Base-by-base conservation (phyloP, 2,113 vertebrate species). In the Dasypus novemcinctus region DNA sequence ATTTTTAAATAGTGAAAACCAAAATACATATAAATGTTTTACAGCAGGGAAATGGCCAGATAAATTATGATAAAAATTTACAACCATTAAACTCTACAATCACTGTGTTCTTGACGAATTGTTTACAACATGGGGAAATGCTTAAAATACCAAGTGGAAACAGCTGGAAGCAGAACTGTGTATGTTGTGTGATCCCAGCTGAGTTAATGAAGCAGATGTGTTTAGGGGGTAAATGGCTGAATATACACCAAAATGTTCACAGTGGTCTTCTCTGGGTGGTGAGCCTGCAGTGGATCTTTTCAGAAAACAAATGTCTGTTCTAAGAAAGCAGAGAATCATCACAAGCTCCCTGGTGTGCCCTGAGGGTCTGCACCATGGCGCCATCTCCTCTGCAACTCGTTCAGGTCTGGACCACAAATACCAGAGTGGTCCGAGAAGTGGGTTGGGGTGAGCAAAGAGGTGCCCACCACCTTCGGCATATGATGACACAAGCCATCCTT, bases 1-100 rank as follows among this genome's bases (percentile, higher is more conserved):
- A 90, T 93, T 88, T 78, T 87, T 93, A 91, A 96, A 95, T 68
- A 87, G 46, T 90, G 82, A 93, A 88, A 95, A 20, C 33, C 54
- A 90, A 71, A 96, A 90, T 74, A 57, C 61, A 92, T 25, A 63
- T 66, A 59, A 95, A 63, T 90, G 76, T 84, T 88, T 91, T 81
- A 85, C 54, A 94, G 93, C 20, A 94, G 69, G 52, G 78, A 96
- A 85, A 63, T n/a, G 83, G 83, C 69, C 75, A 81, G 63, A 87
- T 91, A 95, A 95, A 80, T 95, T 85, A 90, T 10, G 46, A 36
- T 90, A 83, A 91, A 91, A 85, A 96, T 86, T 41, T 84, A 92
- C 88, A 94, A 89, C 52, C 80, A 93, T 59, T 91, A 41, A 84
- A 80, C 15, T 90, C 79, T 83, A 95, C 8, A 93, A 82, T 93